phyloP scores from a whole-genome alignment of 2,888 invertebrate genomes.

The Torymus auratus region DNA sequence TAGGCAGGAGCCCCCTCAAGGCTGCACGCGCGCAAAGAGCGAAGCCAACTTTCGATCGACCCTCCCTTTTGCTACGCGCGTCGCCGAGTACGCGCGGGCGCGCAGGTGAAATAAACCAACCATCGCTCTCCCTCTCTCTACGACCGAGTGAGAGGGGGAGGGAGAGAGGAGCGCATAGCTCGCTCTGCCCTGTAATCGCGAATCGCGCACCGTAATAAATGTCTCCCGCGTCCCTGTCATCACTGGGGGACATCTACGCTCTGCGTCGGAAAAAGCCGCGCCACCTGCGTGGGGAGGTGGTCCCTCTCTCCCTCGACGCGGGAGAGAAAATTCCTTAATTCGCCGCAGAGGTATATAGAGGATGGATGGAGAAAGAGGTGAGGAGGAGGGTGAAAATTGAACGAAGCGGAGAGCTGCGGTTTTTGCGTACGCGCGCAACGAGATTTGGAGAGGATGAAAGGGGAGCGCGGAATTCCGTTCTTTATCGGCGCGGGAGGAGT shows the following conservation, averaged over 20 bases:
- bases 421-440: constrained; percentile 30
- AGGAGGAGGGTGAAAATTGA: constrained; percentile 34
- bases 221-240: constrained; percentile 72
- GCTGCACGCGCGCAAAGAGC: too few relatives aligned
- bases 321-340: constrained; percentile 52
- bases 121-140: constrained; percentile 13
- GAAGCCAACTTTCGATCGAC: constrained; percentile 20
- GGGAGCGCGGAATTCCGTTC: background rate
- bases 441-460: constrained; percentile 17
- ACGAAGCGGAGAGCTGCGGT: constrained; percentile 3
- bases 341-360: constrained; percentile 22
- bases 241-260: constrained; percentile 64
- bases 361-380: constrained; percentile 14
- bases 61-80: background rate
- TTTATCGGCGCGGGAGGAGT: too few relatives aligned
- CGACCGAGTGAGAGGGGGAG: constrained; percentile 17
- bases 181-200: constrained; percentile 74
- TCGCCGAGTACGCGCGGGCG: background rate
- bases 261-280: constrained; percentile 44
- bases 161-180: constrained; percentile 53
- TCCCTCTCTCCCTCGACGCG: background rate
- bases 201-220: constrained; percentile 76
- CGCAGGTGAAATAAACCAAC: constrained; percentile 34
- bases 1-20: too few relatives aligned
- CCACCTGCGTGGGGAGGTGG: constrained; percentile 20